A percentile compares a stretch with the other conserved stretches of the same genome.
Evolutionary conservation across 2,797 vertebrate genomes (phyloP).

Genomic region (Pachyuromys duprasi): DNA sequence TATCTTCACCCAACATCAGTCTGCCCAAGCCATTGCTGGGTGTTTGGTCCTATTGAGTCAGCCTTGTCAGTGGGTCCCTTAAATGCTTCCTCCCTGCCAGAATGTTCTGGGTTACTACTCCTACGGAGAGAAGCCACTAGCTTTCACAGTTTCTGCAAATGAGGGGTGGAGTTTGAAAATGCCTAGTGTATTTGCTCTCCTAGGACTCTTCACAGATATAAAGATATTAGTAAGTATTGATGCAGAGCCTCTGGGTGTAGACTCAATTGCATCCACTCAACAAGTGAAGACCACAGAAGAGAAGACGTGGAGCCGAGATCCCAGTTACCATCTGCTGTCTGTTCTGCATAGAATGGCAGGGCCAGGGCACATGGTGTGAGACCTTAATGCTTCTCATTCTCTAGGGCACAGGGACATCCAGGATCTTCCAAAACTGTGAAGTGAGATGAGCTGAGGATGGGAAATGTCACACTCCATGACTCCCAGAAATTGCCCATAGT

Average conservation of each 20-base stretch:
- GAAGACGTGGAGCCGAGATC: not conserved
- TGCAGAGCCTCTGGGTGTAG: not conserved
- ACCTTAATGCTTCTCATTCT: not conserved
- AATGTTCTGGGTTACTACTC: not conserved
- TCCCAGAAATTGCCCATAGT: slow-evolving; percentile 15
- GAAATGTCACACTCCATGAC: not conserved
- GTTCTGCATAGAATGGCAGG: not conserved
- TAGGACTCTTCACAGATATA: not conserved
- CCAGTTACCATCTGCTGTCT: not conserved
- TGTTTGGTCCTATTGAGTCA: slow-evolving; percentile 2
- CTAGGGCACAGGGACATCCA: not conserved
- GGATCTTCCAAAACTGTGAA: not conserved
- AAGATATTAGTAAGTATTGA: not conserved
- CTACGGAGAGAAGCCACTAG: not conserved
- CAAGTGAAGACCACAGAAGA: not conserved
- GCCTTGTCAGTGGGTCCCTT: not conserved
- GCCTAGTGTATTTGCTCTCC: not conserved
- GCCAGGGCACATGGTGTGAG: not conserved
- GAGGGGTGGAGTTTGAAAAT: not conserved
- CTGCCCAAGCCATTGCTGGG: not conserved
- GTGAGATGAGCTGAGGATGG: not conserved
- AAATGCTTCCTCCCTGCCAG: not conserved
- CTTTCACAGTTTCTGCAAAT: not conserved
- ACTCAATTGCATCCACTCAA: not conserved
- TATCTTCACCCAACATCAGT: slow-evolving; percentile 23